phyloP scores from a whole-genome alignment of 2,797 vertebrate species.

The Sciaenops ocellatus region DNA sequence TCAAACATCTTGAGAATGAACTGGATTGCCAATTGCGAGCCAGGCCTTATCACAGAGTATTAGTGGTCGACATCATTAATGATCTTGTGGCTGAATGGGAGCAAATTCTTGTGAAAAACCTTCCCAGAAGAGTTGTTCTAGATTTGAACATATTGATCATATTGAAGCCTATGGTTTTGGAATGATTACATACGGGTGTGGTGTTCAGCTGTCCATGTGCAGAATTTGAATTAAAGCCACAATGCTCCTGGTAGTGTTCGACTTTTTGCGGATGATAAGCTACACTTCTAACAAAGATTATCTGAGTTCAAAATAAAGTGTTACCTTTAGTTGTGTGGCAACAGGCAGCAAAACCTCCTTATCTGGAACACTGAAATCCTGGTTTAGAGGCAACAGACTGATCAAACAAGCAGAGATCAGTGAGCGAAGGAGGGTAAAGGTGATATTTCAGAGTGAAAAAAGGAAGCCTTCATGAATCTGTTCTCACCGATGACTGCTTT shows the following conservation, averaged over 20 bases:
- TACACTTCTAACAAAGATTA: not conserved
- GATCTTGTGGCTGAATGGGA: not conserved
- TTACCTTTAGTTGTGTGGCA: slow-evolving; percentile 8
- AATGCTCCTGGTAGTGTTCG: not conserved
- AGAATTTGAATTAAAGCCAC: not conserved
- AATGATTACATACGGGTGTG: not conserved
- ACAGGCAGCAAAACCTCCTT: slow-evolving; percentile 7
- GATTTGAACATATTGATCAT: too few relatives aligned
- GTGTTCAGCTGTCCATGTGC: not conserved
- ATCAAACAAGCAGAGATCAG: slow-evolving; percentile 37
- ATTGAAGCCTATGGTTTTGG: not conserved
- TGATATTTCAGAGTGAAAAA: not conserved
- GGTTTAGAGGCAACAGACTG: not conserved
- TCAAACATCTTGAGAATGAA: not conserved
- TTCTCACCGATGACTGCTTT: slow-evolving; percentile 17
- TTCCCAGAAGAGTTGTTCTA: not conserved
- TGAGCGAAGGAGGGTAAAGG: slow-evolving; percentile 5
- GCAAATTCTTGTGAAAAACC: not conserved
- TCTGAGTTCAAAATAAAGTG: not conserved
- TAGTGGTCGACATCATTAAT: not conserved
- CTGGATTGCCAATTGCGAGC: not conserved
- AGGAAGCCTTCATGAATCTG: slow-evolving; percentile 42
- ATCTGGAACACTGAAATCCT: slow-evolving; percentile 14
- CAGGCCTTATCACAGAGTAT: not conserved
- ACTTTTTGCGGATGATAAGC: not conserved